Percentiles rank a stretch among this genome's conserved stretches.
Conservation (phyloP, 1,140 invertebrate genomes). For the Triops longicaudatus region DNA sequence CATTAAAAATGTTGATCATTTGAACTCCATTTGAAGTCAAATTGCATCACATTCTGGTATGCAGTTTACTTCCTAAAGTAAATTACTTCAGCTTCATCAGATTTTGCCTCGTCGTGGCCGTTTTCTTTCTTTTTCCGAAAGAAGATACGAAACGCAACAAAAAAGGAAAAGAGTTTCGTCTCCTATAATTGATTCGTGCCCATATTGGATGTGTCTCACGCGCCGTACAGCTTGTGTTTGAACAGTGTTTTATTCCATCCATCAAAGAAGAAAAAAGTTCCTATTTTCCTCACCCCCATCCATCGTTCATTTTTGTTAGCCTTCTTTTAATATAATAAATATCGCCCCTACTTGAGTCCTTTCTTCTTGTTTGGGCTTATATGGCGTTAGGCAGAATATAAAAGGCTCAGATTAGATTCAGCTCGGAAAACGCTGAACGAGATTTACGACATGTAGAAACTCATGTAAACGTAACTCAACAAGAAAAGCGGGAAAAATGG, state of each 20-base stretch:
- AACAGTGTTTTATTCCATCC: background rate
- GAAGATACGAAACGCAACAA: background rate
- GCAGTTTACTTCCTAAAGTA: no score
- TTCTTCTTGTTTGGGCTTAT: background rate
- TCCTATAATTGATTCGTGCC: constrained; percentile 7
- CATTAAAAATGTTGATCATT: no score
- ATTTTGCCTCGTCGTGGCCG: no score
- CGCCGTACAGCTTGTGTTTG: background rate
- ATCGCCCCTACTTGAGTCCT: background rate
- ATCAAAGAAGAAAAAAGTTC: background rate
- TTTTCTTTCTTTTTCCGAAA: no score
- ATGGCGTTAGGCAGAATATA: constrained; percentile 9
- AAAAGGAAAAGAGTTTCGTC: background rate
- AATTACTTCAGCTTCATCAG: no score
- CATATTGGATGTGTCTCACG: background rate
- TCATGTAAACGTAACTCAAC: constrained; percentile 1
- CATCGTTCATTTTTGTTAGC: background rate
- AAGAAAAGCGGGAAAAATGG: background rate
- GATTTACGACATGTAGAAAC: background rate
- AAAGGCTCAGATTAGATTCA: background rate
- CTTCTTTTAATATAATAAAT: background rate
- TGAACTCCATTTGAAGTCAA: no score
- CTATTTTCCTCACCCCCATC: background rate
- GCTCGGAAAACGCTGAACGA: background rate
- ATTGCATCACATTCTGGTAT: no score